phyloP scores from a whole-genome alignment of 2,113 vertebrate genomes.

The Calypte anna region DNA sequence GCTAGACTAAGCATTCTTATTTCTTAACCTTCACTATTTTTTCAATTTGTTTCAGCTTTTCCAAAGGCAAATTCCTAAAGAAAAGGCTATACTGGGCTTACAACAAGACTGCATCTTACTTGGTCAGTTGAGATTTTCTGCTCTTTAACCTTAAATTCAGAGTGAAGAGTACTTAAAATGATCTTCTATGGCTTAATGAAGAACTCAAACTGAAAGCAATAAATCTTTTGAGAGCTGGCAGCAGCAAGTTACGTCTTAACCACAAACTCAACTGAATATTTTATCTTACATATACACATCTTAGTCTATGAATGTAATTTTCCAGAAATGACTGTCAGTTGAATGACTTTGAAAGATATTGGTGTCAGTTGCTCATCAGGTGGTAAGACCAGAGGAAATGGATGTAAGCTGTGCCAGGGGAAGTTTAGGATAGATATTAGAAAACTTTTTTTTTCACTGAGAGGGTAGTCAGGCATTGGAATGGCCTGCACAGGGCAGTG shows the following conservation, averaged over 20 bases:
- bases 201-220: neutral
- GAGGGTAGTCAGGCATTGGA: too few relatives aligned
- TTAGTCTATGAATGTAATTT: neutral
- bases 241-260: neutral
- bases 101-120: neutral
- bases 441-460: too few relatives aligned
- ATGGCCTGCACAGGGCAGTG: too few relatives aligned
- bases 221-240: neutral
- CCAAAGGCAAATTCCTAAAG: neutral
- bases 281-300: conserved; percentile 39
- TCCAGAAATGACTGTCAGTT: neutral
- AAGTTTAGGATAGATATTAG: too few relatives aligned
- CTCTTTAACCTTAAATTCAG: neutral
- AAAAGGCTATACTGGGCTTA: neutral
- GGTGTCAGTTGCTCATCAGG: neutral
- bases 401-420: too few relatives aligned
- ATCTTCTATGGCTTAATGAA: neutral
- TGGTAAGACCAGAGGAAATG: too few relatives aligned
- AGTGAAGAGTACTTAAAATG: neutral
- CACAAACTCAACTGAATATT: conserved; percentile 39
- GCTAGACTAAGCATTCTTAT: neutral
- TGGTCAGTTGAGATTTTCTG: neutral
- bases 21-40: neutral
- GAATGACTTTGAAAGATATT: neutral
- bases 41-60: neutral